Percentiles rank a stretch among this genome's conserved stretches.
Evolutionary conservation across 2,113 vertebrate genomes (phyloP).

Genomic region (Machaerirhynchus nigripectus): DNA sequence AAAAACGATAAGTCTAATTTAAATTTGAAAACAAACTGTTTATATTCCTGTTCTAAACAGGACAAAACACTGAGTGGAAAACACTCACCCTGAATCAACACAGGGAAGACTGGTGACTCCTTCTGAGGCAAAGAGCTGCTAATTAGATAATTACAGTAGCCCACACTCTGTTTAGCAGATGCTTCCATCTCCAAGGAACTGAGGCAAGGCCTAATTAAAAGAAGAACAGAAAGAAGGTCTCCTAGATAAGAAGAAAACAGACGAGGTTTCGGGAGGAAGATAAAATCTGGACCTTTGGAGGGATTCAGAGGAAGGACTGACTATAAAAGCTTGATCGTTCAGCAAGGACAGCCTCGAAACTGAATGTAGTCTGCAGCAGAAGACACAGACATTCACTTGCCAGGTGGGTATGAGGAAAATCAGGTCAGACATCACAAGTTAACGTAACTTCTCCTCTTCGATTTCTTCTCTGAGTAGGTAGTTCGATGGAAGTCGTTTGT

Average conservation of each 20-base stretch:
- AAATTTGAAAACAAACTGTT: background rate
- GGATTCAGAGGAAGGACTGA: background rate
- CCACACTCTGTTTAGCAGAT: background rate
- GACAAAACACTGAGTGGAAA: background rate
- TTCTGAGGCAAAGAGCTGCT: background rate
- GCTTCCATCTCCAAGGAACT: background rate
- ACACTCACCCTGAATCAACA: background rate
- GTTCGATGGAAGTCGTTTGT: background rate
- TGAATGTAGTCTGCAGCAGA: background rate
- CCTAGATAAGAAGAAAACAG: background rate
- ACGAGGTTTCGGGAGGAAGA: background rate
- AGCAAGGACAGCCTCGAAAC: background rate
- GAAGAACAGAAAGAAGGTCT: background rate
- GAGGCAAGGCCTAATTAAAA: background rate
- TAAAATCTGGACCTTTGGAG: background rate
- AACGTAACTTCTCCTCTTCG: accelerated
- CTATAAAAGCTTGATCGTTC: background rate
- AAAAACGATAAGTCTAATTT: background rate
- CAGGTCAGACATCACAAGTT: accelerated
- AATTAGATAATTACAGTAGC: background rate
- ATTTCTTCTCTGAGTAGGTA: background rate
- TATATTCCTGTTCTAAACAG: background rate
- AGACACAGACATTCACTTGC: background rate
- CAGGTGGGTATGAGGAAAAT: background rate
- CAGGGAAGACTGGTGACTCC: background rate